These are phyloP conservation scores for Caranx melampygus DNA, from an alignment of 2,113 vertebrate genomes.

Conservation along the genomic window DNA sequence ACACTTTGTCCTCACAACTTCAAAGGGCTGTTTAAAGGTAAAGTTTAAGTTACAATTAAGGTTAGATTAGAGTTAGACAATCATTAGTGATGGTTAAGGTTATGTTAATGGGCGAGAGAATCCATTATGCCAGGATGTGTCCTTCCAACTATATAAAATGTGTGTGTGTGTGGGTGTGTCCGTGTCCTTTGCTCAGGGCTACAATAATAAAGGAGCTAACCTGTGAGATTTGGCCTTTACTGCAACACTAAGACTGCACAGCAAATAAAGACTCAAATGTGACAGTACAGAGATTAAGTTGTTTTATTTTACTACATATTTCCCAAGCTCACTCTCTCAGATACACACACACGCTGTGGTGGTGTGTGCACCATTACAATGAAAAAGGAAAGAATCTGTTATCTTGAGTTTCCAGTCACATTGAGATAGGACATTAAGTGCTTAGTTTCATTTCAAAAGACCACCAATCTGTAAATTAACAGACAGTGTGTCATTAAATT, in stretches of 20 bases:
- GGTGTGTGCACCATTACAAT: not conserved
- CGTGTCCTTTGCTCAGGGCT: constrained; percentile 55
- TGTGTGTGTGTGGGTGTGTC: constrained; percentile 1
- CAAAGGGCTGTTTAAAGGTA: too few species aligned
- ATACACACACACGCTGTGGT: not conserved
- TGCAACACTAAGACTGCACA: constrained; percentile 40
- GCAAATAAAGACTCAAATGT: constrained; percentile 9
- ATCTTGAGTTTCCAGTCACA: not conserved
- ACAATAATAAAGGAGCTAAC: constrained; percentile 66
- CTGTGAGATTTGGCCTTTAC: constrained; percentile 61
- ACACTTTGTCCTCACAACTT: too few species aligned
- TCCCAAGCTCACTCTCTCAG: not conserved
- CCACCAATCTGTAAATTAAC: too few species aligned
- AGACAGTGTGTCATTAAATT: too few species aligned
- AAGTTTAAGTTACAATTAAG: too few species aligned
- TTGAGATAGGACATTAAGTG: not conserved
- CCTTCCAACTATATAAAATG: not conserved
- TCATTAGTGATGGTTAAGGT: too few species aligned
- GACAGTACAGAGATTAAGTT: constrained; percentile 12
- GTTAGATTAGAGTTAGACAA: too few species aligned
- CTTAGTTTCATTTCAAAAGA: too few species aligned
- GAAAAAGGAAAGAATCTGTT: not conserved
- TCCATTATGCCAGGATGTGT: too few species aligned
- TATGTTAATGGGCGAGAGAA: too few species aligned
- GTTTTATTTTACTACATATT: constrained; percentile 32